Evolutionary conservation across 2,888 invertebrate species (phyloP), one percentile per base, ranked within the genome.

Genomic region (Euplexia lucipara): DNA sequence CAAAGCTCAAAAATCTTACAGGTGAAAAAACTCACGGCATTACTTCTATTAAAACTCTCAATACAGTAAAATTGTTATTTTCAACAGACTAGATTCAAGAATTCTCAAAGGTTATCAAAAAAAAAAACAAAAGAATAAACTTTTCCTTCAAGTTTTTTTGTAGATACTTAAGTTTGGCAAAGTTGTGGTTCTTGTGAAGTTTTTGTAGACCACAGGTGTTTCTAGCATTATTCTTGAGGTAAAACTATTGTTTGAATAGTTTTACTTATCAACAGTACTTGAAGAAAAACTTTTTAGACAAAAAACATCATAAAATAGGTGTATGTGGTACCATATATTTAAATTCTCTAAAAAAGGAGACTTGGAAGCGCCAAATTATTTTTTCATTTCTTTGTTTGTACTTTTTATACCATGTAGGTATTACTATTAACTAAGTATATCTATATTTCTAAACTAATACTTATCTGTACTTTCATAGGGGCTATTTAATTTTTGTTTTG

Each of bases 121-220:
- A 51, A 35, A 26, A 49, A 47, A 51, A 35, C 34, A 44, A 39
- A n/a, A 0, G 20, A 30, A 52, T 22, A 52, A 47, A 64, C 39
- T 64, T 64, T 8, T 14, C 16, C 52, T 45, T 67, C n/a, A 45
- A 64, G 39, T 64, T 68, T 64, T 64, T 64, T 4, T 47, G 16
- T 45, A 0, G 48, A 30, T 26, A 3, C 12, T 48, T 26, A 62
- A 49, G 73, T 73, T 67, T 41, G 20, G 2, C 20, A n/a, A 73
- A 64, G 34, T 68, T 51, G 26, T 22, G 41, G 16, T 35, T 35
- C 30, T 64, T 64, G 49, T 16, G n/a, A 49, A 34, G 63, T 71
- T 72, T 68, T 41, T 65, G 42, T 20, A 22, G 35, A 53, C 32
- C 64, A 44, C 66, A 67, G 73, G 73, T 67, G 73, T 64, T 37